These are phyloP conservation scores for Psittacula echo DNA, from an alignment of 2,797 vertebrate genomes.

Conservation along the genomic window DNA sequence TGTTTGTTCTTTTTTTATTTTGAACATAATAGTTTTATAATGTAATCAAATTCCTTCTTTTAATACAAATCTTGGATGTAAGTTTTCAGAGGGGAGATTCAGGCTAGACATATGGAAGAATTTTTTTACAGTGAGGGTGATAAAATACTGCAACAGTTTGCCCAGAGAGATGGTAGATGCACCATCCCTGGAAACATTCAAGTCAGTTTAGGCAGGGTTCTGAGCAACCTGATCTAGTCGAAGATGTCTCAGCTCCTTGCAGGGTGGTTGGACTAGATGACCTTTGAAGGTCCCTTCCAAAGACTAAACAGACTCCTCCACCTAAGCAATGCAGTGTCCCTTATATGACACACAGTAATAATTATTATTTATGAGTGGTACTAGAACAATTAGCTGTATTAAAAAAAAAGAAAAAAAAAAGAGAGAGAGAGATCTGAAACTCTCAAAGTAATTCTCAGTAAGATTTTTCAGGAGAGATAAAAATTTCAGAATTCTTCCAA, in stretches of 20 bases:
- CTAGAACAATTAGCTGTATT: not conserved
- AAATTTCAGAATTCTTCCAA: not conserved
- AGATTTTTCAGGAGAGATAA: not conserved
- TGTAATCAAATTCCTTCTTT: not conserved
- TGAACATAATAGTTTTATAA: not conserved
- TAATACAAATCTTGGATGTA: not conserved
- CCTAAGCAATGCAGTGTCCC: not conserved
- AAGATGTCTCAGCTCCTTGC: not conserved
- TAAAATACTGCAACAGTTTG: not conserved
- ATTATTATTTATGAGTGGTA: not conserved
- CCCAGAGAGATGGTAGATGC: not conserved
- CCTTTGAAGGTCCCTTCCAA: not conserved
- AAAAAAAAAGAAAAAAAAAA: no score
- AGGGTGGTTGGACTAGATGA: not conserved
- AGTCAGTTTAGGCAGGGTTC: not conserved
- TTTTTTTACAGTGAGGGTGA: not conserved
- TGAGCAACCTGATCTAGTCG: not conserved
- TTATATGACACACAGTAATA: not conserved
- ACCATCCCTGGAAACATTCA: not conserved
- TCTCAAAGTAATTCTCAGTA: not conserved
- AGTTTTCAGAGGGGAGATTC: not conserved
- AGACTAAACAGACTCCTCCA: not conserved
- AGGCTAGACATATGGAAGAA: not conserved
- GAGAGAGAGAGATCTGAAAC: not conserved
- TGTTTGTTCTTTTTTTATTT: not conserved